These are phyloP conservation scores for Palloptera scutellata DNA, from an alignment of 2,888 invertebrate genomes.

Conservation along the genomic window DNA sequence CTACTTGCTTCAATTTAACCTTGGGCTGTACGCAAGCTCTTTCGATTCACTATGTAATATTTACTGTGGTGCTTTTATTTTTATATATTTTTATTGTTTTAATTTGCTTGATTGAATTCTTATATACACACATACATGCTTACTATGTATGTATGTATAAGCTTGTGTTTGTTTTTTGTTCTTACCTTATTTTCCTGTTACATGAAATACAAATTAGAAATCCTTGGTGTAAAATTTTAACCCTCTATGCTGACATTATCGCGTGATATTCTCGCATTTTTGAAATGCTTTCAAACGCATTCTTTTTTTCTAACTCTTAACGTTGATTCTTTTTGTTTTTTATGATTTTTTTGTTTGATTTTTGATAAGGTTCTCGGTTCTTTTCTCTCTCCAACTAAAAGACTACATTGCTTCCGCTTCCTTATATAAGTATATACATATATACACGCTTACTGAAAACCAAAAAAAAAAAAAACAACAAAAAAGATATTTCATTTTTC, in stretches of 20 bases:
- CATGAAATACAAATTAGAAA: not conserved
- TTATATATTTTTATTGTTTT: constrained; percentile 21
- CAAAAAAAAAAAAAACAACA: too few species aligned
- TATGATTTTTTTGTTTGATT: constrained; percentile 9
- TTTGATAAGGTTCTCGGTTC: constrained; percentile 10
- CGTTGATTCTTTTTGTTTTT: constrained; percentile 2
- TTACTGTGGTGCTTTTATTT: not conserved
- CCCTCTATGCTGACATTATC: not conserved
- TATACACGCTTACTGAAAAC: too few species aligned
- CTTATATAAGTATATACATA: too few species aligned
- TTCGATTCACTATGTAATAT: constrained; percentile 17
- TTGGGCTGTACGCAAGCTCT: constrained; percentile 4
- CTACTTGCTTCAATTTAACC: too few species aligned
- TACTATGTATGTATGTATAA: not conserved
- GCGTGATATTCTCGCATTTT: constrained; percentile 18
- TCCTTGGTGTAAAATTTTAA: not conserved
- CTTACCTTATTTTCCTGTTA: not conserved
- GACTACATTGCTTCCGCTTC: too few species aligned
- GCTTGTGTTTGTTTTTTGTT: not conserved
- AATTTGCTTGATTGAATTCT: constrained; percentile 32
- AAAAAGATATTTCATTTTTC: too few species aligned
- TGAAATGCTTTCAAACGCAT: constrained; percentile 9
- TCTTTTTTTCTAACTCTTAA: not conserved
- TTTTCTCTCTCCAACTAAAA: not conserved
- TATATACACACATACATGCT: too few species aligned